Evolutionary conservation across 2,113 vertebrate genomes (phyloP), one percentile per base, ranked within the genome.

Genomic region (Oreocharis arfaki): DNA sequence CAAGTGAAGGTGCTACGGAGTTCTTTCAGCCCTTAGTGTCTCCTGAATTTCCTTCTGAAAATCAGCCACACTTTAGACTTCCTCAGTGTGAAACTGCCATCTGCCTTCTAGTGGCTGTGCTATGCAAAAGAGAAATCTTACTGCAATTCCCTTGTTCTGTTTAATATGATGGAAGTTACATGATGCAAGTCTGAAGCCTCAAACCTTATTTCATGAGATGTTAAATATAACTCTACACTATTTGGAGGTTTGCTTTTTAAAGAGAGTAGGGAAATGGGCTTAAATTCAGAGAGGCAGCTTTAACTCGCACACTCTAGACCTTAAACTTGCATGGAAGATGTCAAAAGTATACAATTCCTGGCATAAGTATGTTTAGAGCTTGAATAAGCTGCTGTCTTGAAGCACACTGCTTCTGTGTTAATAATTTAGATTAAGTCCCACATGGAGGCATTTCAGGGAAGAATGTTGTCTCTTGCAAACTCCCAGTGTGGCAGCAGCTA

Each of bases 91-190:
- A 55, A 84, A 35, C 37, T 27, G 84, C 23, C 30, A 89, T 32
- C 89, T 92, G 73, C 89, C 81, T 91, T 89, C 64, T 84, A 47
- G 73, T 87, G 89, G 84, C 55, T 84, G 77, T 87, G 77, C 60
- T 26, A 6, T 47, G 84, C 18, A 50, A 69, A 64, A 50, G 37
- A 57, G 5, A 57, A n/a, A 21, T 56, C 35, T 35, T 73, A 2
- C 41, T 76, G 67, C 13, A 4, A 2, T 63, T 79, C 49, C 0
- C 0, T 59, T 35, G 5, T 33, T 65, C 28, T 53, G 3, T 50
- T 80, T 32, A 57, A 13, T 44, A 3, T 12, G 22, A 14, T 30
- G 44, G 37, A 42, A 70, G 23, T 46, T 70, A 13, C 0, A 15
- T 26, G 50, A n/a, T 61, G 37, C 2, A 30, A 19, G 44, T 59